Evolutionary conservation across 2,888 invertebrate species (phyloP), one percentile per base, ranked within the genome.

Genomic region (Heliconius ethilla): DNA sequence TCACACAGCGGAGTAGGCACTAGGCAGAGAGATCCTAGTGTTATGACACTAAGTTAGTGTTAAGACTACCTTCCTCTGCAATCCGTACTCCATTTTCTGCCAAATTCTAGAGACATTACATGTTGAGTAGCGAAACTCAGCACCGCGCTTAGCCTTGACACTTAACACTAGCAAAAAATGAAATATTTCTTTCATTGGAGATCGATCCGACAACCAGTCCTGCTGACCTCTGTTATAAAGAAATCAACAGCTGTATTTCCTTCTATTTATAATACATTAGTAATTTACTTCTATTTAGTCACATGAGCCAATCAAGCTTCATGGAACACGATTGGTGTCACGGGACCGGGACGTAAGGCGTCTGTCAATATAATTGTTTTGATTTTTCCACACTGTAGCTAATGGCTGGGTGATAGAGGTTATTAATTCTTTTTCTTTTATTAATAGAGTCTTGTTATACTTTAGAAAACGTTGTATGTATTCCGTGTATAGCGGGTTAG

Each of bases 311-410:
- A 70, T 79, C 62, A 63, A 15, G 29, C 65, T 70, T 72, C 75
- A 70, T 55, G 72, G 69, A 78, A 77, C 69, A 67, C 77, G 78
- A 81, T 81, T 81, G 81, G 77, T 80, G 78, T 79, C 81, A 80
- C 81, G 81, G 80, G 81, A 80, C 76, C 25, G 73, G 59, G 72
- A 27, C 63, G 67, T 33, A 27, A 33, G 62, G 33, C 33, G 51
- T 70, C 33, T 37, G 25, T 45, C 67, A 69, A 72, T 72, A 27
- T 25, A 77, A 72, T 77, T 72, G 72, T 66, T 51, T 72, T 27
- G 27, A 51, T 37, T n/a, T 70, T 70, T 70, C 18, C 45, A 51
- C 9, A 51, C 27, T 70, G 2, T 29, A 11, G 10, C 18, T 70
- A 66, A 33, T 33, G 9, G 3, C 22, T 18, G 18, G 27, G 27